A percentile compares a stretch with the other conserved stretches of the same genome.
These are phyloP conservation scores for Morpho achilles DNA, from an alignment of 2,888 invertebrate species.

Conservation along the genomic window DNA sequence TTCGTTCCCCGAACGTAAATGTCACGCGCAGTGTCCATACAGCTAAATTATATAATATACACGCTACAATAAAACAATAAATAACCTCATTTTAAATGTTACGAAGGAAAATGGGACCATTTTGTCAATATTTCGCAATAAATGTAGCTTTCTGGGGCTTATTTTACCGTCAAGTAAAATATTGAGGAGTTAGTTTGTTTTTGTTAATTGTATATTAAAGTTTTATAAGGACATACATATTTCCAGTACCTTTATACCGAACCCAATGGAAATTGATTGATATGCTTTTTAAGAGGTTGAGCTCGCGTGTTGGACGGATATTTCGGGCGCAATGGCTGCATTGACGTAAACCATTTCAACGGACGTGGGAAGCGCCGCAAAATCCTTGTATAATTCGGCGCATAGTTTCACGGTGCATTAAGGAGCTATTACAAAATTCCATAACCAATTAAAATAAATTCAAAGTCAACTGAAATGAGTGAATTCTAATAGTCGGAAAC, in stretches of 20 bases:
- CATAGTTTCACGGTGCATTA: conserved; percentile 49
- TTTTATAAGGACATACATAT: not conserved
- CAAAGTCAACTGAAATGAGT: conserved; percentile 22
- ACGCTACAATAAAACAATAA: conserved; percentile 22
- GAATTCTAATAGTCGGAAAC: conserved; percentile 12
- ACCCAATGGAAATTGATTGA: conserved; percentile 62
- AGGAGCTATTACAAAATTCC: conserved; percentile 36
- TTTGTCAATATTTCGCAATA: conserved; percentile 7
- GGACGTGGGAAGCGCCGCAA: conserved; percentile 57
- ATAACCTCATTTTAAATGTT: conserved; percentile 20
- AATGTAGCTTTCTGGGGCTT: not conserved
- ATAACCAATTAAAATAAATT: conserved; percentile 30
- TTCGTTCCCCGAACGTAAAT: conserved; percentile 52
- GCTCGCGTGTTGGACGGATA: conserved; percentile 52
- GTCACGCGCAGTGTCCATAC: conserved; percentile 58
- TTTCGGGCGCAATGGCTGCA: conserved; percentile 64
- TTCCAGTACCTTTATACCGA: not conserved
- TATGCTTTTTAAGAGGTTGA: conserved; percentile 59
- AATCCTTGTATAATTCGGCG: conserved; percentile 49
- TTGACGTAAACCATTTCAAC: conserved; percentile 67
- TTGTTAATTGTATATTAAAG: too few relatives aligned
- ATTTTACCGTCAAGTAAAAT: not conserved
- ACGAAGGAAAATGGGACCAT: conserved; percentile 11
- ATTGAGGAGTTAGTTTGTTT: too few relatives aligned
- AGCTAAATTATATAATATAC: conserved; percentile 46